Evolutionary conservation across 2,888 invertebrate species (phyloP).

Genomic region (Melanostoma mellinum): DNA sequence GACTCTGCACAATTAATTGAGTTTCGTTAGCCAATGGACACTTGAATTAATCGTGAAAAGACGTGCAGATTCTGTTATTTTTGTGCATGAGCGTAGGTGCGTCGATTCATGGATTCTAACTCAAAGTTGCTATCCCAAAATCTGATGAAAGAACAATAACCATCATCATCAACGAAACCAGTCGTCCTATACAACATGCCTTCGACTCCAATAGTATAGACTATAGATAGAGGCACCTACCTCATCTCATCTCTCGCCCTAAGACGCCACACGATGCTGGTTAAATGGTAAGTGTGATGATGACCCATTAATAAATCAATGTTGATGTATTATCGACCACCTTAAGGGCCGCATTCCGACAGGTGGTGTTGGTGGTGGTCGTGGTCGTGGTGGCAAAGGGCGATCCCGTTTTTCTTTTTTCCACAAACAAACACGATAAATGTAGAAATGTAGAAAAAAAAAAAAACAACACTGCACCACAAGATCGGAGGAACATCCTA

Average conservation of each 20-base stretch:
- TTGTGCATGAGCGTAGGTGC: conserved; percentile 52
- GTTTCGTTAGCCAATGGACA: conserved; percentile 53
- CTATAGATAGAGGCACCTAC: conserved; percentile 2
- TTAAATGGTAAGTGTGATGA: conserved; percentile 56
- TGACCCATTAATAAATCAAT: conserved; percentile 70
- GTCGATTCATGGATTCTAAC: conserved; percentile 13
- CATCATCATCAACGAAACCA: not conserved
- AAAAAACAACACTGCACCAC: conserved; percentile 5
- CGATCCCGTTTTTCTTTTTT: conserved; percentile 49
- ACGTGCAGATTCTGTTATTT: conserved; percentile 63
- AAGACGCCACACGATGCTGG: conserved; percentile 46
- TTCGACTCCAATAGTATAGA: not conserved
- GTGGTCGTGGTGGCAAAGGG: conserved; percentile 8
- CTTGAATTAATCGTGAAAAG: conserved; percentile 67
- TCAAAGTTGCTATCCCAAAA: conserved; percentile 17
- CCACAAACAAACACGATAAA: not conserved
- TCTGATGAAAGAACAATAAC: conserved; percentile 22
- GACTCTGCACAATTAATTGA: conserved; percentile 61
- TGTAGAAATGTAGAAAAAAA: too few relatives aligned
- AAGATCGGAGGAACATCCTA: conserved; percentile 54
- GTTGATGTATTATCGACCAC: conserved; percentile 72
- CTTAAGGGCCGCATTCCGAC: conserved; percentile 66
- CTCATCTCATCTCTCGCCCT: not conserved
- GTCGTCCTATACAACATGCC: not conserved
- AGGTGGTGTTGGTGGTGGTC: conserved; percentile 42